Evolutionary conservation across 2,797 vertebrate genomes (phyloP), one percentile per base, ranked within the genome.

Genomic region (Acanthis flammea): DNA sequence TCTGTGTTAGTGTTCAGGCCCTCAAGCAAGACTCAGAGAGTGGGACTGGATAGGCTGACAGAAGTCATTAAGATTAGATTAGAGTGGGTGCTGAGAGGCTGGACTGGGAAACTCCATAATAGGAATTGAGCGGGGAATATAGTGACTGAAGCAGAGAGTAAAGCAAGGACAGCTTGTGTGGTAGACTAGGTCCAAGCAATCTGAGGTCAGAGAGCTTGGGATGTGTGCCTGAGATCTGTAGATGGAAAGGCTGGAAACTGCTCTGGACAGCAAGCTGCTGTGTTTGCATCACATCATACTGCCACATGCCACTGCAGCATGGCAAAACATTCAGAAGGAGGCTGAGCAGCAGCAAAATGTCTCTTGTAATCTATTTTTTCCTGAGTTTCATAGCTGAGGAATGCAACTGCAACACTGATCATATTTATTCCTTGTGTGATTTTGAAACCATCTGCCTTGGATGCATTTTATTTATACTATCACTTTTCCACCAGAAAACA

Each of bases 21-120:
- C 65, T 67, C 12, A 3, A 39, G 37, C 30, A 77, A 63, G 35
- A 58, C 75, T 24, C 5, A 1, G 30, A 74, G 70, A 61, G 70
- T 75, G 62, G 89, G n/a, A 47, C 3, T 65, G 50, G 68, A 80
- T 53, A 67, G 82, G 37, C 22, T 94, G 82, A 60, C 68, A 91
- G 72, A 6, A 79, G 28, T 48, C 19, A 3, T 91, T 92, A 91
- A 88, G 55, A 79, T 93, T 85, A 95, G 81, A 92, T 91, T 76
- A 79, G 12, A 55, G 63, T 0, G 7, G 41, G 33, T 71, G 66
- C 54, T 74, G 73, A 90, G 72, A 83, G 37, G 19, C 31, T 76
- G 55, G 48, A 41, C 53, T 48, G 48, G 47, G 44, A 87, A 92
- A 84, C 33, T 77, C 94, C 63, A 5, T 60, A 90, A 77, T 31